These are phyloP conservation scores for Pomacea maculata DNA, from an alignment of 1,140 invertebrate genomes.

Conservation along the genomic window DNA sequence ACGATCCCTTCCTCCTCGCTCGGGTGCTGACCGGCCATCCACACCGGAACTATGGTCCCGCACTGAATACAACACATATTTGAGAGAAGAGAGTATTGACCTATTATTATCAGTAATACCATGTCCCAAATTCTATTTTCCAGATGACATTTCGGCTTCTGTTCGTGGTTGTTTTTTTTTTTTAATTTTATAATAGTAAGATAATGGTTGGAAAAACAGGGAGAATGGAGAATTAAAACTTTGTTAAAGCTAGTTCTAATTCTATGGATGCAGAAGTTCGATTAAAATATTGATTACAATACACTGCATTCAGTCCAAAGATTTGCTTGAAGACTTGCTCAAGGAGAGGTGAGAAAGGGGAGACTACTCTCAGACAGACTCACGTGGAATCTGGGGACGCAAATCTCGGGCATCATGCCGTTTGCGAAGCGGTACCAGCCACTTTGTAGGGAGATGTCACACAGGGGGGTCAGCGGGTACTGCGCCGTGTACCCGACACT, in stretches of 20 bases:
- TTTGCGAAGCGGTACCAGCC: constrained; percentile 28
- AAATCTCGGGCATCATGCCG: constrained; percentile 20
- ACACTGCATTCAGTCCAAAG: neutral
- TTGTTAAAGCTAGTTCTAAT: neutral
- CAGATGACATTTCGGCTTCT: too few species aligned
- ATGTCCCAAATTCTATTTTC: too few species aligned
- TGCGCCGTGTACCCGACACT: neutral
- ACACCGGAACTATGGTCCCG: constrained; percentile 9
- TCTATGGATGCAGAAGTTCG: neutral
- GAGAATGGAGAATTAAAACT: neutral
- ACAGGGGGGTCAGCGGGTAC: constrained; percentile 14
- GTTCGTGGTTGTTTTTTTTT: too few species aligned
- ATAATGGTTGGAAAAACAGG: neutral
- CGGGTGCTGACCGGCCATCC: constrained; percentile 5
- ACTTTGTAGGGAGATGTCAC: constrained; percentile 10
- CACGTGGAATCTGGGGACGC: constrained; percentile 2
- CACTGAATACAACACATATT: neutral
- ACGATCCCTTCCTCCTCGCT: neutral
- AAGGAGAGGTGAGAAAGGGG: too few species aligned
- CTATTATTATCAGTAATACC: neutral
- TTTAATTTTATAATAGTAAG: too few species aligned
- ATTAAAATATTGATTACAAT: neutral
- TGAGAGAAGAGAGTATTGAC: neutral
- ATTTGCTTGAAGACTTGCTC: too few species aligned
- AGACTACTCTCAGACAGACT: too few species aligned